These are phyloP conservation scores for Scarus forsteni DNA, from an alignment of 2,797 vertebrate species.

Conservation along the genomic window DNA sequence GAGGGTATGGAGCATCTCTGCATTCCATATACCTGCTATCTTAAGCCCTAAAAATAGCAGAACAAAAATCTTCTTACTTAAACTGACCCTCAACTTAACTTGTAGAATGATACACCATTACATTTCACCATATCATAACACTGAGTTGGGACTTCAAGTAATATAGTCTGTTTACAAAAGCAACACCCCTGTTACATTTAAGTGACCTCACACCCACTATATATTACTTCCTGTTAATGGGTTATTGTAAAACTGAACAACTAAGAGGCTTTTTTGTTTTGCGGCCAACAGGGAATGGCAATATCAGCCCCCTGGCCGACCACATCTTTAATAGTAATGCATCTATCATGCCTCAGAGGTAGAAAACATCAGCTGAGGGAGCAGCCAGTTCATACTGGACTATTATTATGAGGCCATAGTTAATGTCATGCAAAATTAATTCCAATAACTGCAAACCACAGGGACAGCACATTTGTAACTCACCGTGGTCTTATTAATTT, in stretches of 20 bases:
- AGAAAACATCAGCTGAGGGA: constrained; percentile 6
- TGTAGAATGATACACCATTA: neutral
- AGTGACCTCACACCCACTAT: neutral
- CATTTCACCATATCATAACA: neutral
- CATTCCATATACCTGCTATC: constrained; percentile 25
- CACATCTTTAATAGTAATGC: constrained; percentile 16
- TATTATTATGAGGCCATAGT: neutral
- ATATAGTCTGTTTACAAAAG: constrained; percentile 1
- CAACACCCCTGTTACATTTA: neutral
- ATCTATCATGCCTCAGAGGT: constrained; percentile 7
- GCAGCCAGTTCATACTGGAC: neutral
- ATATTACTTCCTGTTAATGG: constrained; percentile 6
- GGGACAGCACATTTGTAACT: neutral
- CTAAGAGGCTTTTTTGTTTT: constrained; percentile 9
- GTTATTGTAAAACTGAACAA: constrained; percentile 12
- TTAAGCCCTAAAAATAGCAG: neutral
- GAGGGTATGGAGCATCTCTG: constrained; percentile 30
- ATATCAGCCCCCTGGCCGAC: constrained; percentile 1
- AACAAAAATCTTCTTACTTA: neutral
- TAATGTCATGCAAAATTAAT: neutral
- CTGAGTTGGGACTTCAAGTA: neutral
- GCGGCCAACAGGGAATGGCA: constrained; percentile 15
- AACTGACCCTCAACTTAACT: constrained; percentile 9
- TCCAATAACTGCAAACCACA: neutral
- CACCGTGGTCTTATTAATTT: constrained; percentile 1